Evolutionary conservation across 2,797 vertebrate genomes (phyloP).

Genomic region (Ficedula albicollis): DNA sequence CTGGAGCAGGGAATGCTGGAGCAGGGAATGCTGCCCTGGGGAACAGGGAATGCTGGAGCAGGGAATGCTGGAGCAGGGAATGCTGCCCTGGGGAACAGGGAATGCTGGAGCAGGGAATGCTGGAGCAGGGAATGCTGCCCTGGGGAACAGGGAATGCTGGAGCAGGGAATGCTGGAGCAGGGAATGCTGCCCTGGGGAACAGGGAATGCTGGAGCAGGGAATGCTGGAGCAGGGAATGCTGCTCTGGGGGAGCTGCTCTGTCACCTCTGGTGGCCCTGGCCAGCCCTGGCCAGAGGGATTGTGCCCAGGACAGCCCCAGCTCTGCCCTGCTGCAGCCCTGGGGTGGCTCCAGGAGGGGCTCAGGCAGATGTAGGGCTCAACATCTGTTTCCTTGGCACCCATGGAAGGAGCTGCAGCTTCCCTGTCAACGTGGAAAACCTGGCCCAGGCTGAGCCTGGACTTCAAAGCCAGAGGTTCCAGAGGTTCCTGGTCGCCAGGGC

Average conservation of each 20-base stretch:
- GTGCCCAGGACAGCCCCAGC: neutral
- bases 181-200: too few species aligned
- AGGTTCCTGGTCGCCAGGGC: neutral
- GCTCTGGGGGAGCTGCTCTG: neutral
- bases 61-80: too few species aligned
- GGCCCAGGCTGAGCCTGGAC: neutral
- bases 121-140: neutral
- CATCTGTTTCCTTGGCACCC: neutral
- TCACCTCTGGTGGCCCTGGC: neutral
- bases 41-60: too few species aligned
- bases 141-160: neutral
- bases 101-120: too few species aligned
- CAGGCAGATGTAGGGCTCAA: neutral
- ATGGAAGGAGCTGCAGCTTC: neutral
- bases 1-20: too few species aligned
- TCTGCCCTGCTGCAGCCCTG: neutral
- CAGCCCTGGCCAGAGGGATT: neutral
- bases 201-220: too few species aligned
- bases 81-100: too few species aligned
- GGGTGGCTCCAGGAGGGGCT: too few species aligned
- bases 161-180: too few species aligned
- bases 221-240: neutral
- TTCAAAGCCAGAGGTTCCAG: neutral
- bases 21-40: too few species aligned
- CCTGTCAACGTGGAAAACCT: slow-evolving; percentile 8